Percentiles rank a stretch among this genome's conserved stretches.
Conservation (phyloP, 2,888 invertebrate species). For the Trachelus tabidus region DNA sequence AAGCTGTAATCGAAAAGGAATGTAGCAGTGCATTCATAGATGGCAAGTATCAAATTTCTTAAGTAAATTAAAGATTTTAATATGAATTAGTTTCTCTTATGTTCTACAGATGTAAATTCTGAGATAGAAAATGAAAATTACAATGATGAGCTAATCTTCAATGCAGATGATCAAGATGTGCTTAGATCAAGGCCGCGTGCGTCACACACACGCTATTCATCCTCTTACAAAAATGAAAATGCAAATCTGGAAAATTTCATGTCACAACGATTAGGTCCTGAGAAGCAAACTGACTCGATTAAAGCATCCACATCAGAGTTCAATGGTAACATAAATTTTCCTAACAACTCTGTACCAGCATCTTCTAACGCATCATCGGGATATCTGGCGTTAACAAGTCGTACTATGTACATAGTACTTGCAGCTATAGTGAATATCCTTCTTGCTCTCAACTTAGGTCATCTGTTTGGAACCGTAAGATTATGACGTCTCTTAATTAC, state of each 20-base stretch:
- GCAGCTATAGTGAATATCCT: constrained; percentile 52
- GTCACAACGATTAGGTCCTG: not conserved
- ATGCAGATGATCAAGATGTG: constrained; percentile 2
- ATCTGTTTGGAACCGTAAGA: constrained; percentile 51
- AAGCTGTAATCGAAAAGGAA: constrained; percentile 5
- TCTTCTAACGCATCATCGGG: constrained; percentile 20
- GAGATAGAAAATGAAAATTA: constrained; percentile 2
- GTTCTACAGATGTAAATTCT: not conserved
- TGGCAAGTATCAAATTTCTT: constrained; percentile 4
- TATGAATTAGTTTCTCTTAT: not conserved
- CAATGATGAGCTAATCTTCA: not conserved
- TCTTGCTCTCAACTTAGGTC: constrained; percentile 39
- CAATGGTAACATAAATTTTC: constrained; percentile 4
- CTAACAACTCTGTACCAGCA: constrained; percentile 9
- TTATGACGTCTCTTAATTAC: not conserved
- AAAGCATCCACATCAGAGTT: not conserved
- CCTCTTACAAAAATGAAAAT: not conserved
- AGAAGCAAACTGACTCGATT: not conserved
- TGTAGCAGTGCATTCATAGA: constrained; percentile 2
- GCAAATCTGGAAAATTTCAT: not conserved
- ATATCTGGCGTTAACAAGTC: constrained; percentile 28
- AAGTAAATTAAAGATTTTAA: not conserved
- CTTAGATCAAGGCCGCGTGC: constrained; percentile 17
- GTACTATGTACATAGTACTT: constrained; percentile 40
- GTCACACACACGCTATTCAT: not conserved